Base-by-base conservation (phyloP, 2,797 vertebrate genomes). In the Rhodeus uyekii region DNA sequence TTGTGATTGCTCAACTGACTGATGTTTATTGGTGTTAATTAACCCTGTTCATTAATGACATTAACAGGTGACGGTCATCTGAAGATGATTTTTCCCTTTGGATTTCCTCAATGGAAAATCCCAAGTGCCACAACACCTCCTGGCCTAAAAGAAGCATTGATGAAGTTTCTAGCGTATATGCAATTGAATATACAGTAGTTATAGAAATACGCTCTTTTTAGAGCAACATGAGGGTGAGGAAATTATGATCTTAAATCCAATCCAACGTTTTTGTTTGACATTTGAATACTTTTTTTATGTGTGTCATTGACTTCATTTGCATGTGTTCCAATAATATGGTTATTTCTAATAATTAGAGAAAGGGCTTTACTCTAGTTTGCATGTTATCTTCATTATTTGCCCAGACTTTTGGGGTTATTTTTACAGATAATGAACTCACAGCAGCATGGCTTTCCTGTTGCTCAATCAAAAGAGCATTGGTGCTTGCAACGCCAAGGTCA, bases 1-100 rank as follows among this genome's bases (percentile, higher is more conserved):
- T 29, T 39, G 53, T 64, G 77, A 50, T 75, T 78, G 42, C 72
- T 80, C 29, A 50, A 58, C 24, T 84, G 75, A 36, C 65, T 74
- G 73, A 76, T 86, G 85, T 86, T 86, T 86, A 83, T 58, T 64
- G 84, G 80, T 84, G 87, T 48, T 86, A 87, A 87, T 87, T 80
- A 86, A 78, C 73, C 68, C 80, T 73, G 48, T 60, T 73, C 72
- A 86, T 82, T 46, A 76, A 48, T 68, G 34, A 75, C 78, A 55
- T 84, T 82, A 87, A 80, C 65, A 89, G 91, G 14, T 29, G 16
- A 14, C 12, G 4, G 16, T 73, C 68, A 73, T 72, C 29, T 72
- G 8, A n/a, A n/a, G 27, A n/a, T 18, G 42, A 32, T 80, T 60
- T 61, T 3, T 6, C 5, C 55, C 55, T 3, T 29, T 14, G 55